Percentiles rank a stretch among this genome's conserved stretches.
phyloP scores from a whole-genome alignment of 2,888 invertebrate species.

The Thyatira batis region DNA sequence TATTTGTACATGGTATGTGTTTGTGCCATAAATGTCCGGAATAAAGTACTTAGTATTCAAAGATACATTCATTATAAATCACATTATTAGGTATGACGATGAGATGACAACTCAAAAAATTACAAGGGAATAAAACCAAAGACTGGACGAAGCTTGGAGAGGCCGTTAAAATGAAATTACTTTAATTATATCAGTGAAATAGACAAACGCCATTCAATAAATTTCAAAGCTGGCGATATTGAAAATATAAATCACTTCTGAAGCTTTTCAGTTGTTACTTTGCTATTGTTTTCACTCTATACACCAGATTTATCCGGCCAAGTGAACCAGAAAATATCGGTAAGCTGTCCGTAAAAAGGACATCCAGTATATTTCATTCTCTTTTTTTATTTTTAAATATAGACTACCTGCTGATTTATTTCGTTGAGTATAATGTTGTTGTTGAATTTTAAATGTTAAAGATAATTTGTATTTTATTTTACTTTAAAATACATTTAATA shows the following conservation, averaged over 20 bases:
- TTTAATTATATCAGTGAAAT: conserved; percentile 10
- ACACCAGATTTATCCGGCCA: conserved; percentile 49
- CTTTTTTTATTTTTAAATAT: conserved; percentile 20
- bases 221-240: conserved; percentile 19
- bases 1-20: too few relatives aligned
- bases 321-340: conserved; percentile 59
- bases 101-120: too few relatives aligned
- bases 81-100: too few relatives aligned
- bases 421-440: neutral
- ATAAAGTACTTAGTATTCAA: too few relatives aligned
- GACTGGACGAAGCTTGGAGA: too few relatives aligned
- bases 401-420: neutral
- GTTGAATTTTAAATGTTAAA: neutral
- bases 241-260: conserved; percentile 24
- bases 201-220: conserved; percentile 14
- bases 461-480: neutral
- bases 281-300: conserved; percentile 37
- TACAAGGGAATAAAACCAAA: too few relatives aligned
- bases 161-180: neutral
- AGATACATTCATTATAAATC: too few relatives aligned
- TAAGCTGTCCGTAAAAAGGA: conserved; percentile 49
- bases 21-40: too few relatives aligned
- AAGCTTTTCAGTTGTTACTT: conserved; percentile 13
- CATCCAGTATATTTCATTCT: conserved; percentile 34
- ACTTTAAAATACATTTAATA: too few relatives aligned